Conservation (phyloP, 2,113 vertebrate genomes). For the Corythornis madagascariensis region DNA sequence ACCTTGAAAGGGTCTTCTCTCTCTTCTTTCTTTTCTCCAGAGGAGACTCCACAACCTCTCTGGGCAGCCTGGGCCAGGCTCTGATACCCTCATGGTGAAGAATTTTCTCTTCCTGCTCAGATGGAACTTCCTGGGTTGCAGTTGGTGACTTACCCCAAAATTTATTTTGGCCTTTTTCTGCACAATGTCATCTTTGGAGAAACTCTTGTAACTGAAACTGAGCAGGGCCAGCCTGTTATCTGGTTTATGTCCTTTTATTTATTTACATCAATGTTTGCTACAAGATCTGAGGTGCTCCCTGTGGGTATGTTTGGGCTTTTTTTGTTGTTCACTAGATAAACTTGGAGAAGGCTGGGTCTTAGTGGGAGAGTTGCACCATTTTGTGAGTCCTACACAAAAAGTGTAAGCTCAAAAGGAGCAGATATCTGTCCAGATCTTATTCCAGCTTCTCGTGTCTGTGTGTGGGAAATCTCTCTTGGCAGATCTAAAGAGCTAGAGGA, state of each 20-base stretch:
- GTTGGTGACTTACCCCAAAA: background rate
- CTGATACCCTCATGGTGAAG: background rate
- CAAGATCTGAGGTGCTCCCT: background rate
- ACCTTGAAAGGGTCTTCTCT: background rate
- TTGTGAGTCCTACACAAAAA: background rate
- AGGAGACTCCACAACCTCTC: background rate
- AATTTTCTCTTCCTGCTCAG: too few relatives aligned
- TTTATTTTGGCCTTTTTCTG: background rate
- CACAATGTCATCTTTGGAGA: background rate
- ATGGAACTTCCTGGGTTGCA: too few relatives aligned
- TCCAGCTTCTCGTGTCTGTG: background rate
- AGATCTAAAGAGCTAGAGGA: background rate
- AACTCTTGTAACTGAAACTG: background rate
- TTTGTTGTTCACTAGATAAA: background rate
- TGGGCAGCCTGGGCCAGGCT: background rate
- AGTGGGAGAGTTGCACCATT: background rate
- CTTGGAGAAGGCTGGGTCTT: background rate
- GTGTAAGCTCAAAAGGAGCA: background rate
- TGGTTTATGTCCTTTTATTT: background rate
- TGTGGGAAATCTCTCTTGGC: background rate
- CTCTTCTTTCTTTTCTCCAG: background rate
- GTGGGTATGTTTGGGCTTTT: background rate
- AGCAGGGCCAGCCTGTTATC: background rate
- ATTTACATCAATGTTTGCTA: background rate
- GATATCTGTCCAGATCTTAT: too few relatives aligned